Base-by-base conservation (phyloP, 2,888 invertebrate species). In the Parnassius glacialis region DNA sequence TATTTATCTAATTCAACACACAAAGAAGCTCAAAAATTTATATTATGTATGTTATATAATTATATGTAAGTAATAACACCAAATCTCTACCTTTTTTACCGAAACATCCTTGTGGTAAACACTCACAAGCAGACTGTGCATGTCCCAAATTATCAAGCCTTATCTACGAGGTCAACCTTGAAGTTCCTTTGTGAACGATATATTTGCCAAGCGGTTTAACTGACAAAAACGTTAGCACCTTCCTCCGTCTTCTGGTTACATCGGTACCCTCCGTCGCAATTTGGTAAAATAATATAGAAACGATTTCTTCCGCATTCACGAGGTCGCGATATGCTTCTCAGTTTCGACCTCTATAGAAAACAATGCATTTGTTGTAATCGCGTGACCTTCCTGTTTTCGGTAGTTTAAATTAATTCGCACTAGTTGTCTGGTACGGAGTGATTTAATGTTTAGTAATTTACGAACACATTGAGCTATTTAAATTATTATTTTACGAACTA, bases 81-180 rank as follows among this genome's bases (percentile, higher is more conserved):
- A 52, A 43, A 12, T 50, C 42, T 42, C 42, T 16, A 20, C 2
- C 2, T 20, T 20, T 10, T 41, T 48, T 13, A 67, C 64, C 61
- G 75, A 76, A 75, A 77, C 78, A 80, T 79, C 77, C 79, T 79
- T 75, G 74, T 75, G 70, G 66, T 61, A 67, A 66, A 11, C 62
- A 73, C 74, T 75, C 71, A 71, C 70, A 70, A 66, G 71, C 72
- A 76, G 76, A 78, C 64, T 55, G 61, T 71, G 76, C 75, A 81
- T 81, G 83, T 76, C 79, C 85, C 79, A 85, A 90, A 87, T 88
- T 87, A 88, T 90, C 87, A 72, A 72, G 70, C 68, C 78, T 88
- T 90, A 90, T 90, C 90, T 85, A 71, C 82, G 83, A 88, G 86
- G 88, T 81, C 83, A 88, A 78, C 91, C 90, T 91, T 90, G 89